These are phyloP conservation scores for Loris lydekkerianus DNA, from an alignment of 2,797 vertebrate species.

Conservation along the genomic window DNA sequence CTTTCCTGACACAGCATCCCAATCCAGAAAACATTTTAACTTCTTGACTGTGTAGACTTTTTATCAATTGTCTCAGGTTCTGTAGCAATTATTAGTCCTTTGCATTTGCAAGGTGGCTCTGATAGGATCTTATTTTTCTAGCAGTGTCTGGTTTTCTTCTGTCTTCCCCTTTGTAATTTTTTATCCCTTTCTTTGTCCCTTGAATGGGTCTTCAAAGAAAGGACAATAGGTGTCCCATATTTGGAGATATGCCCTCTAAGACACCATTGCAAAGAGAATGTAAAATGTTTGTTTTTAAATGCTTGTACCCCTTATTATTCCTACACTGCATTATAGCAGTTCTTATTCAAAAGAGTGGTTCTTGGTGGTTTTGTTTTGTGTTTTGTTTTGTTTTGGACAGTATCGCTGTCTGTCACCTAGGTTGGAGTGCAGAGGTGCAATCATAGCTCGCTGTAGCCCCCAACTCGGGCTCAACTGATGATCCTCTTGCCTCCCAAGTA, in stretches of 20 bases:
- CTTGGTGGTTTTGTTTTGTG: background rate
- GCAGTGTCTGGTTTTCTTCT: background rate
- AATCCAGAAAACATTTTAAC: background rate
- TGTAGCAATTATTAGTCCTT: background rate
- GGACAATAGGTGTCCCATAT: background rate
- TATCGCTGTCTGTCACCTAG: too few species aligned
- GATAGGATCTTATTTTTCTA: background rate
- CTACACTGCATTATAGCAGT: background rate
- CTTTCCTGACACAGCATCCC: background rate
- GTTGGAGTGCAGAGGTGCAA: too few species aligned
- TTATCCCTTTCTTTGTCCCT: background rate
- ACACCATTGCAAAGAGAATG: background rate
- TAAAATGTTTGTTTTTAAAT: background rate
- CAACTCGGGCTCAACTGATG: too few species aligned
- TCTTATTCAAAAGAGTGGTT: background rate
- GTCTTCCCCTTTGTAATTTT: background rate
- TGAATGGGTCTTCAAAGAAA: conserved; percentile 14
- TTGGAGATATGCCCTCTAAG: background rate
- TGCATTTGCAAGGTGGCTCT: background rate
- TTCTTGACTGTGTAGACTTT: background rate
- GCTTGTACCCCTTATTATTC: background rate
- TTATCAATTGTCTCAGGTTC: background rate
- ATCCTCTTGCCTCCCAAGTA: too few species aligned
- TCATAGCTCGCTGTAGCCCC: too few species aligned
- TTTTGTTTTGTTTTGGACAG: too few species aligned